Base-by-base conservation (phyloP, 2,113 vertebrate species). In the Strix uralensis region DNA sequence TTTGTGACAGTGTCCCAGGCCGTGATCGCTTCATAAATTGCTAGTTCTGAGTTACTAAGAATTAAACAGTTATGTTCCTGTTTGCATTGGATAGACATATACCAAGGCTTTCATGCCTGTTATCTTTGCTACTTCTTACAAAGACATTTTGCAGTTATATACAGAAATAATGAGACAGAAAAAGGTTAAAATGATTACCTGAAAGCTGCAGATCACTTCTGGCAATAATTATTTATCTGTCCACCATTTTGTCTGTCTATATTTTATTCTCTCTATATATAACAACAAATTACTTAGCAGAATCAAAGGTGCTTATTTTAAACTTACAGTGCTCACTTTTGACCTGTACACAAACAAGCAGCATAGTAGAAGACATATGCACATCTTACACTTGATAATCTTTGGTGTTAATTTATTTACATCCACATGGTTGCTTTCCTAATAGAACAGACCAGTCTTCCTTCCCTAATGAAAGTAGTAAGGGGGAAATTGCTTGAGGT, bases 141-240 rank as follows among this genome's bases (percentile, higher is more conserved):
- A 72, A 91, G 73, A 71, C 4, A 34, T 74, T 95, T 98, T 86
- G 95, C 75, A 58, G 91, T 93, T 95, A 92, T 78, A 75, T 77
- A 65, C 61, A 95, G 88, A 96, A 97, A 97, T 90, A 97, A 92
- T 13, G 20, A 94, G 77, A 81, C 40, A 85, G 91, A 92, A 49
- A 22, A 80, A 29, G 42, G 54, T 57, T 75, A 57, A 92, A 71
- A 81, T 46, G 34, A 66, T 94, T 59, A 55, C 51, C 58, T 80
- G 81, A 94, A 66, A 84, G 42, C 65, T 66, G 67, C 52, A 88
- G 54, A 58, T 92, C n/a, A 52, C 66, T 95, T 81, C 81, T 91
- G 67, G 49, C 36, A 88, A 63, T 73, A 96, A 72, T 79, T 93
- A 92, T 86, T 95, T 95, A 92, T 86, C 62, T 95, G 69, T 49